phyloP scores from a whole-genome alignment of 1,140 invertebrate species.

The Aphaenogaster ashmeadi region DNA sequence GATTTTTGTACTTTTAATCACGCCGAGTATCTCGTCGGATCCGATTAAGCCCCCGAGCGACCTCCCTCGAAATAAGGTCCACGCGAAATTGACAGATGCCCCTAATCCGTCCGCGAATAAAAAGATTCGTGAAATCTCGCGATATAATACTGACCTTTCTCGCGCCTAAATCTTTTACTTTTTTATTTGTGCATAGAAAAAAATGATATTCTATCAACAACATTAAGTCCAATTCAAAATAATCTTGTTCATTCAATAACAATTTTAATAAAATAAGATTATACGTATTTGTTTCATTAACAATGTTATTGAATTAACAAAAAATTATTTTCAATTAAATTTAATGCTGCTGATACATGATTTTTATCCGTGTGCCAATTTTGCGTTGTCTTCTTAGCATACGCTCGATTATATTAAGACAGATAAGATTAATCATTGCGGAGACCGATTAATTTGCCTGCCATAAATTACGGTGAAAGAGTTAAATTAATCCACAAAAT shows the following conservation, averaged over 20 bases:
- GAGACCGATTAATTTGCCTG: not conserved
- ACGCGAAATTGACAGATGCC: not conserved
- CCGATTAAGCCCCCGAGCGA: not conserved
- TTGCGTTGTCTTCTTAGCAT: not conserved
- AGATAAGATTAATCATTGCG: constrained; percentile 14
- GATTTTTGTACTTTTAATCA: constrained; percentile 21
- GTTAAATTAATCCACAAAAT: not conserved
- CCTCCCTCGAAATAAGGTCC: constrained; percentile 4
- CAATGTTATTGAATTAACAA: no score
- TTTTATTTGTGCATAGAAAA: no score
- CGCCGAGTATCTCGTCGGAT: not conserved
- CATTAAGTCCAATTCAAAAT: no score
- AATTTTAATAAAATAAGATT: no score
- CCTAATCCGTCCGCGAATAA: not conserved
- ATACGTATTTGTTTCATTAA: no score
- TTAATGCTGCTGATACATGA: no score
- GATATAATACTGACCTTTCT: not conserved
- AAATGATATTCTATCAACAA: no score
- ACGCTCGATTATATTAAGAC: not conserved
- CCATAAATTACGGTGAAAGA: not conserved
- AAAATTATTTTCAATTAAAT: no score
- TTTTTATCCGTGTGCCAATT: not conserved
- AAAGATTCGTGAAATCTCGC: not conserved
- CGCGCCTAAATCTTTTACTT: not conserved
- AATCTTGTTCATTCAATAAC: no score